Conservation (phyloP, 2,113 vertebrate species). For the Eulemur macaco region DNA sequence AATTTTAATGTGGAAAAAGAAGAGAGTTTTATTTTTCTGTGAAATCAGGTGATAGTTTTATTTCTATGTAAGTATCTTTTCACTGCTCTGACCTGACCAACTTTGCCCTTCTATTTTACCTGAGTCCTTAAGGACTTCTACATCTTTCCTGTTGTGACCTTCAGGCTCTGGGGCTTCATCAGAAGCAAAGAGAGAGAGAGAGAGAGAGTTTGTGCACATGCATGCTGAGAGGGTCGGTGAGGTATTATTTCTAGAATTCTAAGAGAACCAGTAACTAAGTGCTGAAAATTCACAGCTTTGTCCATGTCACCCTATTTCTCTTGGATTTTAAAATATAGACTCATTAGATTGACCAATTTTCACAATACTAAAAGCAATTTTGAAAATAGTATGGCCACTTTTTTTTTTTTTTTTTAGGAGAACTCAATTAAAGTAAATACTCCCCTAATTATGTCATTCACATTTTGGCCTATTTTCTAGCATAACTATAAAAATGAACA, state of each 20-base stretch:
- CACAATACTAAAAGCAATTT: constrained; percentile 59
- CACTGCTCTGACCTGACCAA: not conserved
- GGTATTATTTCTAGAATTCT: not conserved
- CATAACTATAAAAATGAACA: constrained; percentile 44
- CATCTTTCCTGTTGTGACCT: not conserved
- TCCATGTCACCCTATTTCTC: not conserved
- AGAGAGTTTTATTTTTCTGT: constrained; percentile 34
- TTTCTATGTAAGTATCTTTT: not conserved
- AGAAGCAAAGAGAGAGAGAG: not conserved
- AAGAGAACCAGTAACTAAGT: not conserved
- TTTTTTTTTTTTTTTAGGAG: not conserved
- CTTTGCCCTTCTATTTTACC: not conserved
- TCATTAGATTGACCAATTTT: constrained; percentile 45
- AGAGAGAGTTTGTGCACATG: not conserved
- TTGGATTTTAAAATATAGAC: constrained; percentile 35
- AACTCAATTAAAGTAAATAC: constrained; percentile 65
- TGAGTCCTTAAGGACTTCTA: not conserved
- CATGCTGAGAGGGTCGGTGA: accelerated
- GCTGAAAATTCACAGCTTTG: not conserved
- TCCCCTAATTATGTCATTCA: constrained; percentile 65
- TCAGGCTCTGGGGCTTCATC: not conserved
- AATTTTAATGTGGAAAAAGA: not conserved
- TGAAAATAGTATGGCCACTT: constrained; percentile 15
- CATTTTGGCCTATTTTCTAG: constrained; percentile 62
- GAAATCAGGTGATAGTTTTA: constrained; percentile 9